Evolutionary conservation across 2,113 vertebrate species (phyloP), one percentile per base, ranked within the genome.

Genomic region (Ursus arctos): DNA sequence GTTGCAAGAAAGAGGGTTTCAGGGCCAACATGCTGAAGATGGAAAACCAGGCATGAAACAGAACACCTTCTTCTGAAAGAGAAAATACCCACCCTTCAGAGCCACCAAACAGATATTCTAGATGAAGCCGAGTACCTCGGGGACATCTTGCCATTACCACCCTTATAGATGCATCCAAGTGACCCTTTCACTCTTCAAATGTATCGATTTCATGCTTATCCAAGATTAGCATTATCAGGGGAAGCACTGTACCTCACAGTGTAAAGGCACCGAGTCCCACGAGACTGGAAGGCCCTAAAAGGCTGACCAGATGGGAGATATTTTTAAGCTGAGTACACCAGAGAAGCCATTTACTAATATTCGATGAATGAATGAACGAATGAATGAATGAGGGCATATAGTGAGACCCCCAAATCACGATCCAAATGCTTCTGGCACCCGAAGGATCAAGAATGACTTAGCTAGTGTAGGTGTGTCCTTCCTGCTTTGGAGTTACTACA

Each of bases 331-430:
- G 26, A 53, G 12, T 57, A 94, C 31, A 33, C 13, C 53, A 97
- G 13, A 31, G 8, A 91, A 77, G 11, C 51, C 26, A n/a, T 21
- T 71, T 61, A 51, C 33, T 55, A 55, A 49, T 57, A 11, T 89
- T 95, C 81, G 69, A 57, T 57, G n/a, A 77, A 90, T 71, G 83
- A 61, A 65, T 83, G 79, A 74, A 31, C 22, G 72, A 81, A 81
- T 87, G 72, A 90, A 71, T 76, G 13, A 59, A 74, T 61, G 6
- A 93, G 81, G 76, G 86, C 55, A 96, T 14, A 69, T 1, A 57
- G 31, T 86, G 81, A 92, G 47, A 95, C 28, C 91, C 91, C 28
- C 24, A 95, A 84, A 61, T 59, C 31, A 26, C 87, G 18, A 94
- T 61, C 71, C 43, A 88, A 61, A 82, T 72, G n/a, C 72, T 85